Conservation (phyloP, 2,797 vertebrate genomes). For the Heterohyrax brucei region DNA sequence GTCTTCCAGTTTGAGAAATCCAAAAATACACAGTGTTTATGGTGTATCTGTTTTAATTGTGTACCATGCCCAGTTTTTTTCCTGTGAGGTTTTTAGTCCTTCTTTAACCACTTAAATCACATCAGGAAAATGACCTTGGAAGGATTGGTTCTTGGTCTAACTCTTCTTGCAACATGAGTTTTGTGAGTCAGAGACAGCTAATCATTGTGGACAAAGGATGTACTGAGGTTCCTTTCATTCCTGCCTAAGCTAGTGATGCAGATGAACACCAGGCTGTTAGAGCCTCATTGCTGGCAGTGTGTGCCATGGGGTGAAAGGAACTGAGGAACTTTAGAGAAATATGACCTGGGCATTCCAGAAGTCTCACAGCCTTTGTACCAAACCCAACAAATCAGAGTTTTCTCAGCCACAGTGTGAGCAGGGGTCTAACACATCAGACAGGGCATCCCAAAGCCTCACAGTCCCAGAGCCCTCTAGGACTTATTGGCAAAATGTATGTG, state of each 20-base stretch:
- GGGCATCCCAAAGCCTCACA: neutral
- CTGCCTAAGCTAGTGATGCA: constrained; percentile 32
- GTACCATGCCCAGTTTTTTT: neutral
- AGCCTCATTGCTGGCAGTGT: neutral
- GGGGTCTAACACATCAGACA: neutral
- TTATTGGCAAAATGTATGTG: neutral
- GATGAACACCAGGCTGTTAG: neutral
- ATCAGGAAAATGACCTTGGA: constrained; percentile 59
- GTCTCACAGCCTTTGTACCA: neutral
- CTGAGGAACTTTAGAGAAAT: constrained; percentile 68
- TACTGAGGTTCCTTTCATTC: constrained; percentile 40
- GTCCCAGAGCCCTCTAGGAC: neutral
- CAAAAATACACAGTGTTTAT: neutral
- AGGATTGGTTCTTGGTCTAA: neutral
- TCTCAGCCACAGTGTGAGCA: neutral
- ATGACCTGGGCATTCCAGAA: constrained; percentile 53
- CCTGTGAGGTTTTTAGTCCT: constrained; percentile 40
- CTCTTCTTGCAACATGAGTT: constrained; percentile 66
- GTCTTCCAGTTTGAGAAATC: constrained; percentile 32
- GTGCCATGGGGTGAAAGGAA: constrained; percentile 25
- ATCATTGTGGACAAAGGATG: constrained; percentile 47
- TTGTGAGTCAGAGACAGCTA: constrained; percentile 5
- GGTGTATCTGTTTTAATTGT: constrained; percentile 22
- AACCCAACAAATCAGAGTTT: constrained; percentile 29
- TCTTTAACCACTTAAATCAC: constrained; percentile 31